Evolutionary conservation across 2,888 invertebrate species (phyloP).

Genomic region (Phortica okadai): DNA sequence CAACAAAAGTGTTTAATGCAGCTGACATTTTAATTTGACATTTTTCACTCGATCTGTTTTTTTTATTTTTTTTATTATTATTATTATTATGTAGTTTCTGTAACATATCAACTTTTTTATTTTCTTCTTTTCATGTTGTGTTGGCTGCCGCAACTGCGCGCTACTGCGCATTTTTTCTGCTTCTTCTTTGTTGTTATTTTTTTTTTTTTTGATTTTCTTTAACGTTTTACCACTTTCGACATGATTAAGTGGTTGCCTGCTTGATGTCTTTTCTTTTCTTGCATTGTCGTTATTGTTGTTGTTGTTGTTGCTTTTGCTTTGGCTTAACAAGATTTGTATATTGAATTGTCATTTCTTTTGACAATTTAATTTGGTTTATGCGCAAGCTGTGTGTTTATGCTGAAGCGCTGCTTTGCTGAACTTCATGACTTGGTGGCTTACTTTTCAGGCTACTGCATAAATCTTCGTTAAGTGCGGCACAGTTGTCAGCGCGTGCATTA

Average conservation of each 20-base stretch:
- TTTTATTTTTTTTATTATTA: neutral
- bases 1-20: slow-evolving; percentile 39
- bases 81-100: neutral
- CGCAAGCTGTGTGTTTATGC: slow-evolving; percentile 37
- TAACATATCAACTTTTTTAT: neutral
- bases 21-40: slow-evolving; percentile 70
- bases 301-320: slow-evolving; percentile 54
- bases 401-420: slow-evolving; percentile 1
- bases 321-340: slow-evolving; percentile 65
- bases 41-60: slow-evolving; percentile 36
- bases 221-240: slow-evolving; percentile 25
- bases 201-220: neutral
- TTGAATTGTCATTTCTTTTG: slow-evolving; percentile 70
- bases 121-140: neutral
- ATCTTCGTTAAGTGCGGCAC: slow-evolving; percentile 27
- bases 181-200: neutral
- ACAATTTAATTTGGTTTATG: slow-evolving; percentile 70
- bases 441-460: slow-evolving; percentile 20
- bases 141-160: neutral
- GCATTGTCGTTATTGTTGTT: slow-evolving; percentile 43
- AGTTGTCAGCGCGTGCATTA: neutral
- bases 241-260: slow-evolving; percentile 61
- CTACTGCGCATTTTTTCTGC: neutral
- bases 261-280: neutral
- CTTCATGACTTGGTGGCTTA: slow-evolving; percentile 19